A percentile compares a stretch with the other conserved stretches of the same genome.
Evolutionary conservation across 2,888 invertebrate species (phyloP).

Genomic region (Parnassius apollo): DNA sequence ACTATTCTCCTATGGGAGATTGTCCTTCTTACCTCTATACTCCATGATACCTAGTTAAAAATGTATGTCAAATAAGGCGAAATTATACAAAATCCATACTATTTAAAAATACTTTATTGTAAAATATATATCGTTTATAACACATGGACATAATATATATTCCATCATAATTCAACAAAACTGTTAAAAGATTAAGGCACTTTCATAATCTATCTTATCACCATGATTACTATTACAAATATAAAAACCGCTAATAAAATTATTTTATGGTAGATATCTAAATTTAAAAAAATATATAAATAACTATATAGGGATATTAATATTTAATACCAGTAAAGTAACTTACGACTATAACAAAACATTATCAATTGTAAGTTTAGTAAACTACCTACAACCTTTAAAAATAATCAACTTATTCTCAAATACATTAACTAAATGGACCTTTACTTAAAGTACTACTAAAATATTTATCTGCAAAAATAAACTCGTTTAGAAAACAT

Average conservation of each 20-base stretch:
- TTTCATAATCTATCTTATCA: slow-evolving; percentile 7
- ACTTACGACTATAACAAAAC: slow-evolving; percentile 5
- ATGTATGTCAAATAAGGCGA: neutral
- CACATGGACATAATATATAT: slow-evolving; percentile 11
- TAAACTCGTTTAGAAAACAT: slow-evolving; percentile 1
- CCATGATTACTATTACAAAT: slow-evolving; percentile 7
- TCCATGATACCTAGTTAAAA: too few species aligned
- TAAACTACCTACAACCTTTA: too few species aligned
- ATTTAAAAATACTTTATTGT: slow-evolving; percentile 9
- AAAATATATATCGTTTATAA: neutral
- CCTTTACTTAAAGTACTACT: slow-evolving; percentile 10
- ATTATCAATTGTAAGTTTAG: neutral
- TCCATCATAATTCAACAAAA: slow-evolving; percentile 14
- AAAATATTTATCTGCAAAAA: neutral
- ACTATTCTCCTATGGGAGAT: too few species aligned
- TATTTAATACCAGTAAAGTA: slow-evolving; percentile 7
- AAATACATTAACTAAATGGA: slow-evolving; percentile 9
- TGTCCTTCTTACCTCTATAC: too few species aligned
- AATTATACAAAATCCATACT: neutral
- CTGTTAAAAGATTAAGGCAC: slow-evolving; percentile 20
- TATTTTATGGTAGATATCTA: too few species aligned
- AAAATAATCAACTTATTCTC: neutral
- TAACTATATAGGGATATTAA: neutral
- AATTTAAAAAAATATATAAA: neutral
- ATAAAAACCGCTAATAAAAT: neutral